Evolutionary conservation across 2,113 vertebrate genomes (phyloP), one percentile per base, ranked within the genome.

Genomic region (Daubentonia madagascariensis): DNA sequence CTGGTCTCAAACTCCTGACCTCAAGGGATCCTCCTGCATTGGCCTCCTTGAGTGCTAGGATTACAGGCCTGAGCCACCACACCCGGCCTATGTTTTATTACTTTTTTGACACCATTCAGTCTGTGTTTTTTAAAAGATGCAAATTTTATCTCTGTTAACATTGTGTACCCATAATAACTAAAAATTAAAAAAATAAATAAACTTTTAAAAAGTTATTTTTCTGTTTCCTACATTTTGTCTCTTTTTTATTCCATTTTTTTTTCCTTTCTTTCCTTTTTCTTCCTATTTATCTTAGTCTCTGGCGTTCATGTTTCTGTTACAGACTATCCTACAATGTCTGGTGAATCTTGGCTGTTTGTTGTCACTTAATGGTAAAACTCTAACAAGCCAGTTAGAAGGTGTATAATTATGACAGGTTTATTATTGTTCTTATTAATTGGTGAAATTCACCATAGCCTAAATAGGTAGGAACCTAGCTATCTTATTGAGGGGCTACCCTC

Each of bases 141-240:
- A 50, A 11, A 48, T 85, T 65, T 83, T 75, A 70, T 75, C 57
- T 79, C 65, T 91, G 32, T 92, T 70, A 94, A 35, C 70, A 54
- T 83, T 50, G n/a, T 50, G 48, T 50, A 50, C 48, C 48, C 11
- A 50, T 50, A 50, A 50, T 50, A 8, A 50, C 11, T 50, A 50
- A 50, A 50, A 50, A 50, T 50, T 50, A 50, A 50, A 50, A 50
- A 50, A 50, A 50, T 50, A n/a, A n/a, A n/a, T n/a, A n/a, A n/a
- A 8, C 37, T 83, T 96, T 83, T 32, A 52, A 91, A 52, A 43
- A n/a, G n/a, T 94, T 72, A 76, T 48, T 92, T 91, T 96, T 95
- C 50, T 95, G 0, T 65, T 96, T 2, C 8, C 12, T 94, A 25
- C 8, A 48, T 9, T 52, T 0, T 28, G 5, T 61, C 30, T 91